Evolutionary conservation across 2,797 vertebrate genomes (phyloP).

Genomic region (Carcharodon carcharias): DNA sequence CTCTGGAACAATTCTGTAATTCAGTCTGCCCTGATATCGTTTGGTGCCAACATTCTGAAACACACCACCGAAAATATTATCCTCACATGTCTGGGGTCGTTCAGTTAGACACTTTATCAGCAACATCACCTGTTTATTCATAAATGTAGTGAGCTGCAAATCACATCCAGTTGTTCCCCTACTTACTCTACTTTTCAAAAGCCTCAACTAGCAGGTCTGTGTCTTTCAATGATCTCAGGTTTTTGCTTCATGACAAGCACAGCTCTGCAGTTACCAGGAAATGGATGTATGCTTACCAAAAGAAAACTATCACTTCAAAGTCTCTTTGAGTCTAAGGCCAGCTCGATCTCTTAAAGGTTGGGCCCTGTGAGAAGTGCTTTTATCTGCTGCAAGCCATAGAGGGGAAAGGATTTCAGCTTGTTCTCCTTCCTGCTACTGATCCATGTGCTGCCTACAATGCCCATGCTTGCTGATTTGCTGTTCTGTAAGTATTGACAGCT

Average conservation of each 20-base stretch:
- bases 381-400: background rate
- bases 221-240: background rate
- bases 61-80: background rate
- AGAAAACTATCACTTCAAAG: background rate
- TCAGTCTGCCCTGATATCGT: background rate
- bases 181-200: background rate
- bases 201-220: background rate
- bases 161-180: background rate
- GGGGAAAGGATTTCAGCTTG: background rate
- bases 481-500: background rate
- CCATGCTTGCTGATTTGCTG: background rate
- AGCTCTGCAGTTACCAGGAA: background rate
- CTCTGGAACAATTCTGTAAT: no score
- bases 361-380: background rate
- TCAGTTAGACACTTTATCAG: background rate
- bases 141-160: background rate
- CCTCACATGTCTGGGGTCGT: background rate
- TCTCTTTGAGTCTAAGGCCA: background rate
- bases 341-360: background rate
- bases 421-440: background rate
- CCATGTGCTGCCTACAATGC: background rate
- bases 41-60: background rate
- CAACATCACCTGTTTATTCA: background rate
- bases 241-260: background rate
- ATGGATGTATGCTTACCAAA: background rate